A percentile compares a stretch with the other conserved stretches of the same genome.
Evolutionary conservation across 2,888 invertebrate genomes (phyloP).

Genomic region (Macrophya alboannulata): DNA sequence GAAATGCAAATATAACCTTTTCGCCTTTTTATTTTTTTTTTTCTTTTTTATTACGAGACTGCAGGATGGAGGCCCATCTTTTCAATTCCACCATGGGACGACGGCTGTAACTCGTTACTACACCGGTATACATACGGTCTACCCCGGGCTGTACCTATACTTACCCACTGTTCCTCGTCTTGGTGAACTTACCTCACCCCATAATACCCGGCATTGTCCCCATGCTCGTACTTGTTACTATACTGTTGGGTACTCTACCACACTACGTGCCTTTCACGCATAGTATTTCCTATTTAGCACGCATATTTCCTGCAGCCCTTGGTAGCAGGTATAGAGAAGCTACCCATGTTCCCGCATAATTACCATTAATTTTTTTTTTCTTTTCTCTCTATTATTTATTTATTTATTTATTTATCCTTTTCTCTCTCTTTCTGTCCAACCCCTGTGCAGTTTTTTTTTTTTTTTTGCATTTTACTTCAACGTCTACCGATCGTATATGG

Average conservation of each 20-base stretch:
- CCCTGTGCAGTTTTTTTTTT: background rate
- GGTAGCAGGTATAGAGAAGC: conserved; percentile 69
- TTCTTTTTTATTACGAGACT: too few species aligned
- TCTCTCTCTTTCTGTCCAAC: background rate
- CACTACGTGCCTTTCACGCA: conserved; percentile 66
- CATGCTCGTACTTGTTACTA: background rate
- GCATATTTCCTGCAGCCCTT: conserved; percentile 72
- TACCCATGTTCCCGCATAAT: conserved; percentile 55
- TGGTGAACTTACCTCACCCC: background rate
- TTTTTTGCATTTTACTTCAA: background rate
- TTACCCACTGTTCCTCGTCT: background rate
- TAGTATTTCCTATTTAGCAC: conserved; percentile 75
- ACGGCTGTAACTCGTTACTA: conserved; percentile 31
- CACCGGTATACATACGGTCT: background rate
- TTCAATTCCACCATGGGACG: background rate
- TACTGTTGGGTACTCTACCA: background rate
- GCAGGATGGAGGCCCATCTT: background rate
- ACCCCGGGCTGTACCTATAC: too few species aligned
- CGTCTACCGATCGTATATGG: background rate
- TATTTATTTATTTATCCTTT: background rate
- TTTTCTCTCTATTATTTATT: background rate
- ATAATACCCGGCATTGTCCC: conserved; percentile 15
- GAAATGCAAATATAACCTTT: conserved; percentile 55
- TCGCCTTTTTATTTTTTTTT: conserved; percentile 23
- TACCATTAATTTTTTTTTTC: conserved; percentile 45